Percentiles rank a stretch among this genome's conserved stretches.
phyloP scores from a whole-genome alignment of 1,140 invertebrate genomes.

The Nylanderia fulva region DNA sequence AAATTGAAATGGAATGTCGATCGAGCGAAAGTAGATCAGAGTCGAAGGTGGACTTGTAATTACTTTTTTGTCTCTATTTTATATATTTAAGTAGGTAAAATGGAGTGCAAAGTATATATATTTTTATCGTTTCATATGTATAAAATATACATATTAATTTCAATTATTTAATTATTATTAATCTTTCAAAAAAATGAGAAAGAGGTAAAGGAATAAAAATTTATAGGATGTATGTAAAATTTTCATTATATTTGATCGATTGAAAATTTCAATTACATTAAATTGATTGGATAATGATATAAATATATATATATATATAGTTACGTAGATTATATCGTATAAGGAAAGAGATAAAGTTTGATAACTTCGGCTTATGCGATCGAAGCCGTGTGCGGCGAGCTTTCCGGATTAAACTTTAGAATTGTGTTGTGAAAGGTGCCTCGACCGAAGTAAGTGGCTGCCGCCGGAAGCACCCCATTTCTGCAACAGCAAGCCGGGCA shows the following conservation, averaged over 20 bases:
- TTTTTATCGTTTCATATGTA: no score
- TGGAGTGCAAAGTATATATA: not conserved
- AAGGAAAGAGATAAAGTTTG: not conserved
- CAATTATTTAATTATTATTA: no score
- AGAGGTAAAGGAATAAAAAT: no score
- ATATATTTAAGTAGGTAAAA: not conserved
- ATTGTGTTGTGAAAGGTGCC: conserved; percentile 88
- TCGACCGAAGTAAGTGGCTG: conserved; percentile 89
- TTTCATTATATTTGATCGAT: no score
- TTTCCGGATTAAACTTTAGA: conserved; percentile 69
- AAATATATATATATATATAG: no score
- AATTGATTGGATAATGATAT: no score
- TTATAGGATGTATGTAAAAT: no score
- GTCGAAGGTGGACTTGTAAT: not conserved
- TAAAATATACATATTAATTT: no score
- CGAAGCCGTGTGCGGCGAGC: conserved; percentile 15
- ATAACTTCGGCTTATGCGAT: conserved; percentile 29
- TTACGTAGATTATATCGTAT: no score
- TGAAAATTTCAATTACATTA: no score
- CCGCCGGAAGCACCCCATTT: conserved; percentile 90
- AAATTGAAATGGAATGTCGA: conserved; percentile 18
- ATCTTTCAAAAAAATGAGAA: no score
- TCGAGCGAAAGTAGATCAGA: conserved; percentile 24
- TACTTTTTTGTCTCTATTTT: not conserved
- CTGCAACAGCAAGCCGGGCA: conserved; percentile 86